Evolutionary conservation across 2,888 invertebrate genomes (phyloP), one percentile per base, ranked within the genome.

Genomic region (Macrophya annulata): DNA sequence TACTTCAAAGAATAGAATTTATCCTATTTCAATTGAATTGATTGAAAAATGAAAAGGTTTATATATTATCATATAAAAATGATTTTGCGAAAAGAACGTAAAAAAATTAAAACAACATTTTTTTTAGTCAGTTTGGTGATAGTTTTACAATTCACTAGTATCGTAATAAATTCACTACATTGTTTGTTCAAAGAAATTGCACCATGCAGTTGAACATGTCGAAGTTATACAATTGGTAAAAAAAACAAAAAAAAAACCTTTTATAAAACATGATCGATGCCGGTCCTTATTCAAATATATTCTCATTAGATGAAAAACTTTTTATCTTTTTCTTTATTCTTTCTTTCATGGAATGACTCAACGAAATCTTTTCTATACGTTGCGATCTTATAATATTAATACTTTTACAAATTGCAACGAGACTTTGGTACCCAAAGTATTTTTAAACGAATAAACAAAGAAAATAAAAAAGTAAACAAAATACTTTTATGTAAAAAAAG

Each of bases 381-480:
- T 40, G 17, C 62, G 59, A n/a, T 37, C 12, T 68, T 17, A 37
- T 37, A 37, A 68, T 15, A 37, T 17, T 15, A 37, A 55, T 77
- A 77, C 77, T 77, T n/a, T 37, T 17, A 25, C 1, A 31, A 55
- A 17, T 8, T 55, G 8, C 43, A n/a, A n/a, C 31, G 55, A 77
- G 77, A 77, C 77, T 77, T 55, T 77, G 77, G 77, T 77, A 25
- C 8, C 31, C 77, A 77, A 55, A 77, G 55, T 31, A 51, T 55
- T 55, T 77, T 37, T 55, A 6, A 21, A 77, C 55, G 8, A 17
- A 15, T n/a, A 25, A 25, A 31, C 9, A 37, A 71, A 15, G 72
- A 72, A 9, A 43, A n/a, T 17, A 55, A 68, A 17, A 68, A 5
- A 68, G 5, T 37, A 4, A 37, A 12, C 10, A 37, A 17, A 8